Conservation (phyloP, 2,888 invertebrate genomes). For the Elysia crispata region DNA sequence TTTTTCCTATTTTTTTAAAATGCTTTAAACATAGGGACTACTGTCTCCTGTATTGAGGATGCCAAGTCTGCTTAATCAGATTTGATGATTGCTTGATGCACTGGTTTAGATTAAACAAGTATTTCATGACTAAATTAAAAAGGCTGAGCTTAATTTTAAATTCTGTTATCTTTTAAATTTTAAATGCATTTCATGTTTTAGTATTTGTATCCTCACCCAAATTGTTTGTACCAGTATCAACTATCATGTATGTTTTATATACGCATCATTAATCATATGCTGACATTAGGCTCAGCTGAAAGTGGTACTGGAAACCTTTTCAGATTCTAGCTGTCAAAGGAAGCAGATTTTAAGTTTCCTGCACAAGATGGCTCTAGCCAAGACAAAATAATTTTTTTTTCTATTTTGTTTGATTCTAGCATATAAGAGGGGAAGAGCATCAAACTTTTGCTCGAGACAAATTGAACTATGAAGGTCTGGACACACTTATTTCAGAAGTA, state of each 20-base stretch:
- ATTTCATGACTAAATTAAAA: too few relatives aligned
- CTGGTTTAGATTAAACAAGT: too few relatives aligned
- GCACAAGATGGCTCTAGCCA: not conserved
- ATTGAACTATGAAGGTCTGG: conserved; percentile 64
- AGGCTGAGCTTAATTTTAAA: not conserved
- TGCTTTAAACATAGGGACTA: too few relatives aligned
- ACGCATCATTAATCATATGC: not conserved
- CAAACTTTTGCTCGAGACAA: conserved; percentile 66
- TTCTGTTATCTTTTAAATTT: not conserved
- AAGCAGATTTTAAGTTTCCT: too few relatives aligned
- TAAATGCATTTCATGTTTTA: too few relatives aligned
- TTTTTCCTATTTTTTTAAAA: too few relatives aligned
- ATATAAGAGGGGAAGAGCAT: conserved; percentile 66
- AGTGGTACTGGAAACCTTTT: not conserved
- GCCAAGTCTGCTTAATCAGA: too few relatives aligned
- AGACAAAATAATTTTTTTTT: not conserved
- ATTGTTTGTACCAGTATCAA: not conserved
- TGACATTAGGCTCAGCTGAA: not conserved
- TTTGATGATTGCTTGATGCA: too few relatives aligned
- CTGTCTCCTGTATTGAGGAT: too few relatives aligned
- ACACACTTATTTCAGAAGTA: conserved; percentile 61
- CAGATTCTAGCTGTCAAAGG: too few relatives aligned
- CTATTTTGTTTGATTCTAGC: conserved; percentile 54
- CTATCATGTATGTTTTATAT: not conserved
- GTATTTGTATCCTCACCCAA: too few relatives aligned